These are phyloP conservation scores for Phalloptychus januarius DNA, from an alignment of 2,797 vertebrate genomes.

Conservation along the genomic window DNA sequence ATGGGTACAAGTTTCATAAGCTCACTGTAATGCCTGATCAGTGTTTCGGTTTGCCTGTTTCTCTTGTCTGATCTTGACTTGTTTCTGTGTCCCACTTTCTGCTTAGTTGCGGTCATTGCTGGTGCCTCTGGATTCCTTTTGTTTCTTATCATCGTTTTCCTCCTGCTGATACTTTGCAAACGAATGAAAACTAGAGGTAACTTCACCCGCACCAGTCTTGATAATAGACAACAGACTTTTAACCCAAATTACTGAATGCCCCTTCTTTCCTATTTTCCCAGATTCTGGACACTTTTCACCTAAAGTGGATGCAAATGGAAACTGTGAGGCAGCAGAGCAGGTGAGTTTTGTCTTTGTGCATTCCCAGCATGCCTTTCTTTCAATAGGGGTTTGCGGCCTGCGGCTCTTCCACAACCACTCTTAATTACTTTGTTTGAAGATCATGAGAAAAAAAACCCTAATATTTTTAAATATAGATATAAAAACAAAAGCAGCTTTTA, in stretches of 20 bases:
- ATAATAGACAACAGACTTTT: neutral
- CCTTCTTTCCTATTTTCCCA: constrained; percentile 23
- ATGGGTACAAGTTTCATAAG: constrained; percentile 37
- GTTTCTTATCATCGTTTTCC: constrained; percentile 19
- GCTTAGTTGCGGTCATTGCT: constrained; percentile 22
- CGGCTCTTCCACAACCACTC: neutral
- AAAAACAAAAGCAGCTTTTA: neutral
- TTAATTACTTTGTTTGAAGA: neutral
- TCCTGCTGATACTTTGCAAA: constrained; percentile 34
- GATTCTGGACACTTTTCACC: constrained; percentile 2
- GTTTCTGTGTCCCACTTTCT: constrained; percentile 44
- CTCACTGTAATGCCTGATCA: constrained; percentile 6
- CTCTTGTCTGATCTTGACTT: constrained; percentile 3
- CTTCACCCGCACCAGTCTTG: neutral
- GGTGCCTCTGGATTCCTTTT: constrained; percentile 12
- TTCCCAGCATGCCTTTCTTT: neutral
- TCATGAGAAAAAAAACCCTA: neutral
- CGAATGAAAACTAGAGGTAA: constrained; percentile 56
- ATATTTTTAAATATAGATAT: neutral
- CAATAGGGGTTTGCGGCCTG: neutral
- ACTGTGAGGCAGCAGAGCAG: constrained; percentile 49
- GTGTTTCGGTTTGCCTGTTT: constrained; percentile 13
- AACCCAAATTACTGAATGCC: neutral
- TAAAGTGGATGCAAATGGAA: constrained; percentile 72
- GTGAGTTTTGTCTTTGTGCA: constrained; percentile 52